Base-by-base conservation (phyloP, 2,888 invertebrate genomes). In the Pteria penguin region DNA sequence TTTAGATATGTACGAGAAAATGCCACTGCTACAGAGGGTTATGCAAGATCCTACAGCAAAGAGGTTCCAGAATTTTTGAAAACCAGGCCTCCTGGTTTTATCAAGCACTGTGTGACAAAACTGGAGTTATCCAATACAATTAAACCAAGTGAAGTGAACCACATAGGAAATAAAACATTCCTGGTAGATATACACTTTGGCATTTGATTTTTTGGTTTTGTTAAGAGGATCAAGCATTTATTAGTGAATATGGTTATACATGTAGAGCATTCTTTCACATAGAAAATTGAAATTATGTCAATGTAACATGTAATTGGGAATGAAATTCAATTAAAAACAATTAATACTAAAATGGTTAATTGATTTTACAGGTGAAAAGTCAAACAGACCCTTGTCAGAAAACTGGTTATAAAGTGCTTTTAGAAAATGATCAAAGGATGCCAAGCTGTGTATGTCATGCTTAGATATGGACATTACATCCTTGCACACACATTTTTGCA, bases 81-180 rank as follows among this genome's bases (percentile, higher is more conserved):
- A 31, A 61, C 27, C 31, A 27, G 61, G 31, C 61, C 61, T 29
- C 29, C 61, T 29, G 18, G 29, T 61, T 61, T 61, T 31, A 61
- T 32, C 31, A 61, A 61, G 31, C 61, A 61, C 31, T 61, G 61
- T 31, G n/a, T 61, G 31, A 61, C 62, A 29, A 62, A 62, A 62
- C 27, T 62, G 32, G 62, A 62, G 22, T 32, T 62, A 18, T 29
- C 62, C 27, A 32, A 62, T 22, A 31, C 62, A 62, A 32, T 62
- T n/a, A 27, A n/a, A 31, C 29, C 29, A 60, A 60, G 11, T 60
- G 60, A 55, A 55, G n/a, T 55, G n/a, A 14, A 14, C 8, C 24
- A n/a, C 24, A 5, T n/a, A 26, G 55, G 55, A n/a, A 55, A 55
- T 26, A 55, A 26, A 55, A 55, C 55, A 55, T 55, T 22, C n/a